A percentile compares a stretch with the other conserved stretches of the same genome.
Conservation (phyloP, 2,113 vertebrate species). For the Phylloscopus whistleri region DNA sequence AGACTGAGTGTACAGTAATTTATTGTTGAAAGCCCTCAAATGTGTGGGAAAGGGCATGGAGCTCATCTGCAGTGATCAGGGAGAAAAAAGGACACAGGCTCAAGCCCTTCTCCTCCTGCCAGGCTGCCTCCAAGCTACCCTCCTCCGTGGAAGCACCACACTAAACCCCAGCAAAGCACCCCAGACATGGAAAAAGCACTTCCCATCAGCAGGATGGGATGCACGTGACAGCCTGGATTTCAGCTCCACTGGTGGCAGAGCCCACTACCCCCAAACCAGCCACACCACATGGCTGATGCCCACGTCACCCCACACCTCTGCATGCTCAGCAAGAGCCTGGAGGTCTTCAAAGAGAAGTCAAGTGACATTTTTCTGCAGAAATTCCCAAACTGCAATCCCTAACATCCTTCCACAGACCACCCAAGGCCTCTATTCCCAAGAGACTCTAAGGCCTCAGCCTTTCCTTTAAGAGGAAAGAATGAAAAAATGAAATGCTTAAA, state of each 20-base stretch:
- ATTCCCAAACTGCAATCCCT: background rate
- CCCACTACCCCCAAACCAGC: background rate
- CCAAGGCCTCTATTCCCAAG: background rate
- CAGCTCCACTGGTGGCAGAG: background rate
- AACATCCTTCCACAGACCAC: background rate
- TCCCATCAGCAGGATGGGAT: background rate
- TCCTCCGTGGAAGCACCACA: background rate
- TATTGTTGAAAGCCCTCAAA: conserved; percentile 16
- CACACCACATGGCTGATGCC: rapidly evolving
- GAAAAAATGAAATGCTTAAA: background rate
- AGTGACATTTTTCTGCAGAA: background rate
- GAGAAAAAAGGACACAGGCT: background rate
- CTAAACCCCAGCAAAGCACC: background rate
- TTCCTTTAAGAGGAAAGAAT: background rate
- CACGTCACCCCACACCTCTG: background rate
- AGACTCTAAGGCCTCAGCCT: background rate
- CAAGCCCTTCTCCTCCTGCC: background rate
- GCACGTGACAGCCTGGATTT: background rate
- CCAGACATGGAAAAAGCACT: background rate
- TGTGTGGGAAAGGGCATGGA: conserved; percentile 38
- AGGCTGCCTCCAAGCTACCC: rapidly evolving
- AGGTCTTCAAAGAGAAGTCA: background rate
- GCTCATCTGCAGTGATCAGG: rapidly evolving
- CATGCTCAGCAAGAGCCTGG: rapidly evolving
- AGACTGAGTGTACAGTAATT: background rate